Percentiles rank a stretch among this genome's conserved stretches.
Conservation (phyloP, 2,113 vertebrate genomes). For the Rhynchopsitta pachyrhyncha region DNA sequence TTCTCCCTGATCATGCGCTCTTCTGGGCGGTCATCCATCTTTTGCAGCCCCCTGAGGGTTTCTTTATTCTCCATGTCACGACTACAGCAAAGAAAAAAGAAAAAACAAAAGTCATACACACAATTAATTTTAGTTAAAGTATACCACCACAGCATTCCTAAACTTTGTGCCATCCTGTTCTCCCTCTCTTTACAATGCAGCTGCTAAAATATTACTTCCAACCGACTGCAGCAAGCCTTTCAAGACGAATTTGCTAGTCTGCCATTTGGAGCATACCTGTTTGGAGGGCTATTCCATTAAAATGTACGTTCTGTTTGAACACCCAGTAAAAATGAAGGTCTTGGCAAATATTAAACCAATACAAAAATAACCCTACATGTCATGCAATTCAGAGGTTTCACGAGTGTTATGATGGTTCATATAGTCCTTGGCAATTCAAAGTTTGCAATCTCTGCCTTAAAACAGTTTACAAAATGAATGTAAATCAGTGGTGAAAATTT, state of each 20-base stretch:
- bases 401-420: neutral
- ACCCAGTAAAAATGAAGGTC: neutral
- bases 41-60: conserved; percentile 86
- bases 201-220: neutral
- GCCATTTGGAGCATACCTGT: neutral
- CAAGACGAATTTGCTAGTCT: neutral
- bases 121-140: neutral
- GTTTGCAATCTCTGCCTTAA: neutral
- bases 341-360: neutral
- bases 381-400: neutral
- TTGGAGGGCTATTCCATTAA: neutral
- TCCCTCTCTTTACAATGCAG: neutral
- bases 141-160: neutral
- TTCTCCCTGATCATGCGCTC: conserved; percentile 91
- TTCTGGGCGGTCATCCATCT: conserved; percentile 91
- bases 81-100: conserved; percentile 64
- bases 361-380: neutral
- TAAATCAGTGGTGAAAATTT: neutral
- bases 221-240: neutral
- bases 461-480: neutral
- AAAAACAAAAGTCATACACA: neutral
- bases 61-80: conserved; percentile 89
- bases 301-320: neutral
- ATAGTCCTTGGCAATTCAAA: neutral
- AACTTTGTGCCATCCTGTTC: neutral